phyloP scores from a whole-genome alignment of 2,888 invertebrate genomes.

The Tholera decimalis region DNA sequence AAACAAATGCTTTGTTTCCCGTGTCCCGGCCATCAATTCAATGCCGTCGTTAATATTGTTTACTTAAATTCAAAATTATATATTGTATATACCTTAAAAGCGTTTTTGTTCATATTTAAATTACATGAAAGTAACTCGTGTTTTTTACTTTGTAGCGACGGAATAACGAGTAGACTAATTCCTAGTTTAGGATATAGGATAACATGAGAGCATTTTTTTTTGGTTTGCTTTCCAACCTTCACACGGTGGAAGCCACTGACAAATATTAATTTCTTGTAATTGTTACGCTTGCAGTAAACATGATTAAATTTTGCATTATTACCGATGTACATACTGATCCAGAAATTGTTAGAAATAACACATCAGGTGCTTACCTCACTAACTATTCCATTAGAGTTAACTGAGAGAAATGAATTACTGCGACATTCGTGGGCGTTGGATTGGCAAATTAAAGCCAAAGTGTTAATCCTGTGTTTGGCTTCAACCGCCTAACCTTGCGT shows the following conservation, averaged over 20 bases:
- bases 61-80: slow-evolving; percentile 29
- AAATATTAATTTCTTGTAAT: slow-evolving; percentile 6
- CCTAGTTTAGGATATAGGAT: not conserved
- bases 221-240: not conserved
- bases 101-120: not conserved
- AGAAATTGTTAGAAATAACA: slow-evolving; percentile 45
- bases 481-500: slow-evolving; percentile 27
- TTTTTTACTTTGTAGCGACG: not conserved
- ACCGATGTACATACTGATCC: slow-evolving; percentile 17
- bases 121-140: not conserved
- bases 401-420: slow-evolving; percentile 60
- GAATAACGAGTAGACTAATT: not conserved
- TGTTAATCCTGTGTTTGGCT: slow-evolving; percentile 45
- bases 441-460: slow-evolving; percentile 55
- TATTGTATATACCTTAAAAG: slow-evolving; percentile 42
- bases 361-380: slow-evolving; percentile 37
- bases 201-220: not conserved
- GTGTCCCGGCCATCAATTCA: slow-evolving; percentile 54
- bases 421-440: slow-evolving; percentile 55
- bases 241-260: not conserved
- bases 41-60: slow-evolving; percentile 39
- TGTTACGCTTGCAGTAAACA: not conserved
- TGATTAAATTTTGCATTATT: slow-evolving; percentile 8
- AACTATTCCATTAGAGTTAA: slow-evolving; percentile 48
- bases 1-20: slow-evolving; percentile 56